Percentiles rank a stretch among this genome's conserved stretches.
Evolutionary conservation across 2,888 invertebrate species (phyloP).

Genomic region (Epirrhoe tristata): DNA sequence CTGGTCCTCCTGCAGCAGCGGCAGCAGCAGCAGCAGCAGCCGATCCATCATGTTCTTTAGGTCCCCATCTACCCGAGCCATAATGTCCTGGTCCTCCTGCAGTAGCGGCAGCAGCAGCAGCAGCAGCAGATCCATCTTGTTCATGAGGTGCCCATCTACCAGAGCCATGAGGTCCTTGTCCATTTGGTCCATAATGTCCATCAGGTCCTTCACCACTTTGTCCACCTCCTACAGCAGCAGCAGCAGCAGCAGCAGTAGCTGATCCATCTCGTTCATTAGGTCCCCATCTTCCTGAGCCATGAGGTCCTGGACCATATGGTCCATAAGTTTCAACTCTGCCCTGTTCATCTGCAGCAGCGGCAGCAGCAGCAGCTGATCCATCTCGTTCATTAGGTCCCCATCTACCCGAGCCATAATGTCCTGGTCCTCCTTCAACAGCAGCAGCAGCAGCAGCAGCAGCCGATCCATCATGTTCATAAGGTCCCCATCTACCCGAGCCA

Average conservation of each 20-base stretch:
- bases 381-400: constrained; percentile 31
- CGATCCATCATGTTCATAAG: background rate
- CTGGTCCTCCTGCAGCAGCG: constrained; percentile 13
- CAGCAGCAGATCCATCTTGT: background rate
- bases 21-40: constrained; percentile 33
- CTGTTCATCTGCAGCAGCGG: constrained; percentile 12
- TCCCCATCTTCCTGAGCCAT: background rate
- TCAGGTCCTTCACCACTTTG: background rate
- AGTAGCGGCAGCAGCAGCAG: background rate
- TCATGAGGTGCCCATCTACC: background rate
- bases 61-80: constrained; percentile 10
- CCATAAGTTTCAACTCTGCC: constrained; percentile 9
- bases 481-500: background rate
- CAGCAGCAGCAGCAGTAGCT: background rate
- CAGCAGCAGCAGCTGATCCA: constrained; percentile 36
- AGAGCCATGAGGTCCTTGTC: background rate
- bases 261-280: too few species aligned
- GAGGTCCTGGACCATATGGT: background rate
- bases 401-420: constrained; percentile 19
- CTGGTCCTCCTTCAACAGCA: background rate
- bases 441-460: background rate
- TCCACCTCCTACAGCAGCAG: background rate
- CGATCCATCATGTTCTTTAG: constrained; percentile 28
- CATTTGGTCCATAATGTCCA: background rate
- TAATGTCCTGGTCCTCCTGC: background rate